Conservation (phyloP, 1,140 invertebrate species). For the Diprion similis region DNA sequence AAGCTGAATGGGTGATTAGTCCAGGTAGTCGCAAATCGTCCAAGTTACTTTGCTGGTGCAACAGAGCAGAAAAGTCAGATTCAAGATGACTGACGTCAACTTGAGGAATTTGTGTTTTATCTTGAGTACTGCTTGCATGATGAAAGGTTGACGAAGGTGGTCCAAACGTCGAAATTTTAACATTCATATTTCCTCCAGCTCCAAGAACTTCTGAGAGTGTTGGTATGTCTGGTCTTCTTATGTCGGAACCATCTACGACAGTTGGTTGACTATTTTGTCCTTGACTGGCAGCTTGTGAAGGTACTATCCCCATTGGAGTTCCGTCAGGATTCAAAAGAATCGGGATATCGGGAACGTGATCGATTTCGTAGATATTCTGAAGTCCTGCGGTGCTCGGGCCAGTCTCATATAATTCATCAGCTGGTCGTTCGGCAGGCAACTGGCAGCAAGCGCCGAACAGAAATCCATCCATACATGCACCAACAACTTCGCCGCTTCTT, state of each 20-base stretch:
- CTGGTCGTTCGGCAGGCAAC: constrained; percentile 56
- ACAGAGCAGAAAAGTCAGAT: constrained; percentile 40
- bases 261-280: constrained; percentile 13
- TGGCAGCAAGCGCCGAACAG: constrained; percentile 91
- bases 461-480: constrained; percentile 90
- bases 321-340: constrained; percentile 54
- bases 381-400: constrained; percentile 21
- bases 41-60: constrained; percentile 46
- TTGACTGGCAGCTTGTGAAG: background rate
- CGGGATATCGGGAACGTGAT: constrained; percentile 54
- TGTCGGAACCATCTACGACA: constrained; percentile 15
- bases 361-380: constrained; percentile 44
- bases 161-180: constrained; percentile 41
- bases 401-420: constrained; percentile 25
- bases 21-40: constrained; percentile 48
- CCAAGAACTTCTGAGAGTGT: constrained; percentile 25
- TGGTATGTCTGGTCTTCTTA: constrained; percentile 24
- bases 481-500: constrained; percentile 81
- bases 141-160: constrained; percentile 14
- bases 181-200: constrained; percentile 26
- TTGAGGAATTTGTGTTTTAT: constrained; percentile 43
- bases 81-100: constrained; percentile 42
- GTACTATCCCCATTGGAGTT: constrained; percentile 40
- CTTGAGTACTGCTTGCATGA: constrained; percentile 36
- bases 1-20: constrained; percentile 44